Percentiles rank a stretch among this genome's conserved stretches.
Conservation (phyloP, 1,140 invertebrate species). For the Matsumurasca onukii region DNA sequence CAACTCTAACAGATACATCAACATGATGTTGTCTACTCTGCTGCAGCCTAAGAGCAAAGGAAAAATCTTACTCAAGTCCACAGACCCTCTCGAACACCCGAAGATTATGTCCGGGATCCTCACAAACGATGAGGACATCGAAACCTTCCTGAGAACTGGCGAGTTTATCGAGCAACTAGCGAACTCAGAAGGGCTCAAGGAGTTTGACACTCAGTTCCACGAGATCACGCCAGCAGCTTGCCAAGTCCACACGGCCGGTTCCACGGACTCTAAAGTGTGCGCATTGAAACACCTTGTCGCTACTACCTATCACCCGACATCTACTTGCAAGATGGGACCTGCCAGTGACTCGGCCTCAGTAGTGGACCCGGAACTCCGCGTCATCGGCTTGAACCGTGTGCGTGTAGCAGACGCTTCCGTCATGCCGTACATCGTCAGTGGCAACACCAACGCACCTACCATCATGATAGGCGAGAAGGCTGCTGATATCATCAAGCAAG, state of each 20-base stretch:
- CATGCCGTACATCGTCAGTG: conserved; percentile 66
- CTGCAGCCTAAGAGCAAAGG: conserved; percentile 64
- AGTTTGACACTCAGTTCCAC: conserved; percentile 44
- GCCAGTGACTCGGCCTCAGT: conserved; percentile 55
- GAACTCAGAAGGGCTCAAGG: conserved; percentile 40
- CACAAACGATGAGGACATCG: conserved; percentile 62
- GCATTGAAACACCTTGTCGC: conserved; percentile 52
- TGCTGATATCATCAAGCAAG: conserved; percentile 64
- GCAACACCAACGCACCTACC: conserved; percentile 68
- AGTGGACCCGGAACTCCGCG: conserved; percentile 58
- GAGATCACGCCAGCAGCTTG: conserved; percentile 63
- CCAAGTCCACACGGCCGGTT: conserved; percentile 58
- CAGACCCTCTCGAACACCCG: conserved; percentile 68
- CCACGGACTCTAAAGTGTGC: conserved; percentile 72
- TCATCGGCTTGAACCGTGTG: conserved; percentile 58
- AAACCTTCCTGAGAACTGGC: conserved; percentile 57
- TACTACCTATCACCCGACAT: conserved; percentile 54
- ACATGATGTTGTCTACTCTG: conserved; percentile 3
- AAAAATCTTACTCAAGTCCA: conserved; percentile 59
- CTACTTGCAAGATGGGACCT: conserved; percentile 67
- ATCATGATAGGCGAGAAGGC: conserved; percentile 71
- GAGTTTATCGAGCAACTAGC: conserved; percentile 19
- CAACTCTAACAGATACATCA: conserved; percentile 6
- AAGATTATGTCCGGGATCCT: conserved; percentile 80
- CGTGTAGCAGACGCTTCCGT: conserved; percentile 71